Evolutionary conservation across 92 coral and sea anemone genomes (phyloP), one percentile per base, ranked within the genome.

Genomic region (Parazoanthus atlanticus): DNA sequence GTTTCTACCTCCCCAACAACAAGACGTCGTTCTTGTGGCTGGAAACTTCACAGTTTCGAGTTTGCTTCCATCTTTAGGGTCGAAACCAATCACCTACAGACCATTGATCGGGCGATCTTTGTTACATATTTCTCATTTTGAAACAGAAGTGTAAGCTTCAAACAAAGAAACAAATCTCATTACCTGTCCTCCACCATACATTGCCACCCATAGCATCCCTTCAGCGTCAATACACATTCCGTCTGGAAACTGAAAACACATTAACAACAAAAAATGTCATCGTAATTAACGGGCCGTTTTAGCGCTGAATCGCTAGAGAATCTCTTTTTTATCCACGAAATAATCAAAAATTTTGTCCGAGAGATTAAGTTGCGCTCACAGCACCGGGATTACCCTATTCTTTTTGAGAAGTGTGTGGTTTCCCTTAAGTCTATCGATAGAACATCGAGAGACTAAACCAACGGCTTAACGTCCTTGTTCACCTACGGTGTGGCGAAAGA

Each of bases 181-280:
- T 85, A 91, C 98, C 88, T 92, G 94, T 87, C 98, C 94, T 29
- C 96, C 98, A 79, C 95, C 91, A 65, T 96, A 96, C 92, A 96
- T 93, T 29, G 98, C 98, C 49, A 95, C 92, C 98, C 98, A 96
- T 6, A 96, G 82, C 97, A 92, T 96, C 30, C 96, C 98, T 76
- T 96, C 98, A 30, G 76, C 89, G 83, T 96, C 98, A 25, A 95
- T 91, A 61, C 95, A 93, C 93, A 96, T 92, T 82, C 98, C 98
- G 88, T 96, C 98, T 76, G 98, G 98, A 71, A 23, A 90, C 98
- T 96, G 73, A 33, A 81, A 83, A 26, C 76, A 43, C 64, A 74
- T 34, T 78, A n/a, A 29, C 58, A 52, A 52, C 12, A 52, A 52
- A 52, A 52, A 1, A 2, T 8, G 58, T 13, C 10, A 52, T 52